Evolutionary conservation across 2,113 vertebrate species (phyloP).

Genomic region (Cathartes aura): DNA sequence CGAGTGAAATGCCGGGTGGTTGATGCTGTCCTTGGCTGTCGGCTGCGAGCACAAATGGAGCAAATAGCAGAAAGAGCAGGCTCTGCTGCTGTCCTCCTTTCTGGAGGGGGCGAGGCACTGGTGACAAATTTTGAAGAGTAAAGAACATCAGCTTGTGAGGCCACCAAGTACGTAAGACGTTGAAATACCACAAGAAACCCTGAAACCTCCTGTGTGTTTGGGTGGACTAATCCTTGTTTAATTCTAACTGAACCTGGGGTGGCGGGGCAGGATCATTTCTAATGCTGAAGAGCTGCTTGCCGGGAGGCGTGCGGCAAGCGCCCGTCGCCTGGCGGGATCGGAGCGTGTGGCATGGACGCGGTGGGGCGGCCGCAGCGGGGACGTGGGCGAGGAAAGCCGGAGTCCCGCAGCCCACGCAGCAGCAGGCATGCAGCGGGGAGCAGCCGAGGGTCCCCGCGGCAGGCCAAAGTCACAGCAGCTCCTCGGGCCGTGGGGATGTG

Average conservation of each 20-base stretch:
- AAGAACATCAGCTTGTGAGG: not conserved
- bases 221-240: fast-evolving
- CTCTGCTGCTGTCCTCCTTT: not conserved
- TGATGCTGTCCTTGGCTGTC: not conserved
- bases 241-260: fast-evolving
- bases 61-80: too few species aligned
- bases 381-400: fast-evolving
- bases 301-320: fast-evolving
- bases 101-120: not conserved
- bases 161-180: fast-evolving
- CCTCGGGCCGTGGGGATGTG: fast-evolving
- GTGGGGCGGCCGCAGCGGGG: fast-evolving
- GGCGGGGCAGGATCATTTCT: fast-evolving
- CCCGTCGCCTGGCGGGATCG: fast-evolving
- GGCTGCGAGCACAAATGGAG: not conserved
- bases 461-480: not conserved
- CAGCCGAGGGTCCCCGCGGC: not conserved
- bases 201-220: fast-evolving
- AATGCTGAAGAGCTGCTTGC: not conserved
- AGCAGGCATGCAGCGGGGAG: not conserved
- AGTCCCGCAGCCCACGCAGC: not conserved
- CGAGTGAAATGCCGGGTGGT: too few species aligned
- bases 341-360: fast-evolving
- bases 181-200: not conserved
- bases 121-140: not conserved